Evolutionary conservation across 2,113 vertebrate species (phyloP), one percentile per base, ranked within the genome.

Genomic region (Cebidichthys violaceus): DNA sequence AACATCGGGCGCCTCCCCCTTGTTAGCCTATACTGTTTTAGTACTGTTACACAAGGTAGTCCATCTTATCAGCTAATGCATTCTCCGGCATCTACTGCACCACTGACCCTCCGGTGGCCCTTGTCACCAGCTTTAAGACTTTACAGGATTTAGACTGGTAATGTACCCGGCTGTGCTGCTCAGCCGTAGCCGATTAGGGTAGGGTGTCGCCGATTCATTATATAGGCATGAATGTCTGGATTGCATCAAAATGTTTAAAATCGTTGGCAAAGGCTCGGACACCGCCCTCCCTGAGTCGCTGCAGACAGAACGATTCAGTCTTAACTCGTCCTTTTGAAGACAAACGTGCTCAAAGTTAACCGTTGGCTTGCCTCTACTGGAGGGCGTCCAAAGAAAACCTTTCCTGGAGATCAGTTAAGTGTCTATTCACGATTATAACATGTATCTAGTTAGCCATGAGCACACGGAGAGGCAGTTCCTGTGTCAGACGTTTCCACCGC

Each of bases 401-500:
- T 79, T 76, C 33, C 43, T 54, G 41, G 33, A 71, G 75, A 79
- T 80, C 57, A 72, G 75, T 61, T 85, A 74, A 71, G 70, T 74
- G 79, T 39, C 78, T 83, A 57, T 87, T 90, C 83, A 88, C 83
- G 81, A 74, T 86, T 81, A 76, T 74, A 70, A 67, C 84, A 79
- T 80, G 83, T 67, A 86, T 85, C 79, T 70, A 37, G 60, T 62
- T 62, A 52, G 66, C 14, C 70, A 77, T 29, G 52, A 84, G 64
- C 65, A 81, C 75, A 75, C 43, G 14, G 55, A 80, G 70, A 77
- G 77, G 77, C 87, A 81, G 79, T 86, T 89, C 89, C 87, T 79
- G 78, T 86, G 85, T 90, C 90, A 86, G 83, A 88, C 79, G 67
- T 86, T 89, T 91, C 81, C 88, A 86, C 77, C 65, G 22, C 79